phyloP scores from a whole-genome alignment of 2,113 vertebrate genomes.

The Rhipidura dahli region DNA sequence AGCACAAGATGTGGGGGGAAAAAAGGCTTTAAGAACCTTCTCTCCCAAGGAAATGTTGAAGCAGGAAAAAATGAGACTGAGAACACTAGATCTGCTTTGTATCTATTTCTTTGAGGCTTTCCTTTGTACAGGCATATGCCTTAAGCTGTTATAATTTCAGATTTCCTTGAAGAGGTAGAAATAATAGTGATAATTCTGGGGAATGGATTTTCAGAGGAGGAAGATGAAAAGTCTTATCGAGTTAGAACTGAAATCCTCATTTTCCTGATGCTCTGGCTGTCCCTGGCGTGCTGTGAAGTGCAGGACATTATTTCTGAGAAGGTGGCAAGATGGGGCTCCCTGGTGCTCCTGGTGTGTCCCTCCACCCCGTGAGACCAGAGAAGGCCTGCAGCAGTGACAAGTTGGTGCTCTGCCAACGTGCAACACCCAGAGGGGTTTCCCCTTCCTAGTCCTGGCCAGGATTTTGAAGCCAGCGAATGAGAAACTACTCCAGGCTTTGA shows the following conservation, averaged over 20 bases:
- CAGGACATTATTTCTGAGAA: background rate
- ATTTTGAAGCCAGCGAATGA: background rate
- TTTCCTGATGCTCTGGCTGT: background rate
- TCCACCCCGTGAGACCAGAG: background rate
- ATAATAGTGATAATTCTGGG: background rate
- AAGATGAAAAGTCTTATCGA: background rate
- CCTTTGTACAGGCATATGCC: background rate
- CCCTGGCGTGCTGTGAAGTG: background rate
- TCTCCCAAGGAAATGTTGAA: background rate
- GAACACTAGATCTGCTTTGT: background rate
- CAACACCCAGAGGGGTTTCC: background rate
- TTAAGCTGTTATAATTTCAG: background rate
- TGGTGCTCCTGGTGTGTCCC: background rate
- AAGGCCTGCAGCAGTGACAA: background rate
- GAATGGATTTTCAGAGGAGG: background rate
- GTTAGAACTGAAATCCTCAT: background rate
- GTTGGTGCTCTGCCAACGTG: background rate
- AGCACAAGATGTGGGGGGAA: fast-evolving
- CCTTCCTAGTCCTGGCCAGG: background rate
- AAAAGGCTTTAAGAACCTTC: background rate
- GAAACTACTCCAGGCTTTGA: background rate
- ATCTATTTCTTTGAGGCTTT: background rate
- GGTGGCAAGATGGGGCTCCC: background rate
- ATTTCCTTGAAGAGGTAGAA: background rate
- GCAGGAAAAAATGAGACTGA: background rate